Evolutionary conservation across 2,113 vertebrate genomes (phyloP).

Genomic region (Willisornis vidua): DNA sequence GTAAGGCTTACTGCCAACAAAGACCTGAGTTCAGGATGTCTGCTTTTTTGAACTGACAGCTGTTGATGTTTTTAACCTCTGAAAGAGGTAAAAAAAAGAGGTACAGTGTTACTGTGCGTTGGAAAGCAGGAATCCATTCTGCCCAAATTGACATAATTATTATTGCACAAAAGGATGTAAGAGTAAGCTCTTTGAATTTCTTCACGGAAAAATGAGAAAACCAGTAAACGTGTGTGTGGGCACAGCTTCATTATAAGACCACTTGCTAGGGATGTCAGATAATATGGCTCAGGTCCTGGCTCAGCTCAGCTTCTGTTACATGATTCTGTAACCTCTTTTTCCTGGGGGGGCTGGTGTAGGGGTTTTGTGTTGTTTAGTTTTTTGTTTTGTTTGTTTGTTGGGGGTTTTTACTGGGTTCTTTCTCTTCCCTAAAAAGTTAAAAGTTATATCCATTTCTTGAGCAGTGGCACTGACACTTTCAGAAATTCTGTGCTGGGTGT

Average conservation of each 20-base stretch:
- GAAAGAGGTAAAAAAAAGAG: not conserved
- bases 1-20: not conserved
- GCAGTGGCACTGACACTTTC: not conserved
- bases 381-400: not conserved
- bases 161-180: not conserved
- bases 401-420: not conserved
- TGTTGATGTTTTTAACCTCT: not conserved
- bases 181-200: not conserved
- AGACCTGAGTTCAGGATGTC: not conserved
- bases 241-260: not conserved
- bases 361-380: not conserved
- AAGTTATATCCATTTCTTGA: not conserved
- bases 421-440: not conserved
- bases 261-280: not conserved
- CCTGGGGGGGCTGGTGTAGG: not conserved
- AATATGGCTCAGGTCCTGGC: not conserved
- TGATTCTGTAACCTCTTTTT: not conserved
- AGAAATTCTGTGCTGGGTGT: not conserved
- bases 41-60: not conserved
- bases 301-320: not conserved
- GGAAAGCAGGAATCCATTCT: not conserved
- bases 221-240: not conserved
- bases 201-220: not conserved
- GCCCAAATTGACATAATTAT: not conserved
- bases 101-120: not conserved